Percentiles rank a stretch among this genome's conserved stretches.
Evolutionary conservation across 1,140 invertebrate species (phyloP).

Genomic region (Camponotus floridanus): DNA sequence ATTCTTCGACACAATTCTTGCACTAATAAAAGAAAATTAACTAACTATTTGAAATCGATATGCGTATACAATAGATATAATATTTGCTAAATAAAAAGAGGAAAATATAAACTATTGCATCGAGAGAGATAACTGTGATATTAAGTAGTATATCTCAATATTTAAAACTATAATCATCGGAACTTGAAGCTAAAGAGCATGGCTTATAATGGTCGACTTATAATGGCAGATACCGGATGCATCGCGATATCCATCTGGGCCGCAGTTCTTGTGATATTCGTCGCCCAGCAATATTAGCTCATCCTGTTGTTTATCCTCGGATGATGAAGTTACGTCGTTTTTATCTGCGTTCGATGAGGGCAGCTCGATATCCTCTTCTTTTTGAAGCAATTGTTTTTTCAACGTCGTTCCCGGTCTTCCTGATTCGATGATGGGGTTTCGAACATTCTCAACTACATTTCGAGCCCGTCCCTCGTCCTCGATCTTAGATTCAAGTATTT

Average conservation of each 20-base stretch:
- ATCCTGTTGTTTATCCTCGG: slow-evolving; percentile 46
- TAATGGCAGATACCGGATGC: slow-evolving; percentile 78
- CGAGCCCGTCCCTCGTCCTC: not conserved
- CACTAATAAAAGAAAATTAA: not conserved
- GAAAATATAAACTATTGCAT: slow-evolving; percentile 1
- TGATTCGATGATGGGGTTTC: not conserved
- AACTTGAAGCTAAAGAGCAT: not conserved
- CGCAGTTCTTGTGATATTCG: slow-evolving; percentile 81
- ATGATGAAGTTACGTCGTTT: not conserved
- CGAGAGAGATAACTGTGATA: not conserved
- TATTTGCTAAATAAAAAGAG: slow-evolving; percentile 12
- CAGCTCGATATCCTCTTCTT: not conserved
- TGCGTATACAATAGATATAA: not conserved
- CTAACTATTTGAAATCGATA: not conserved
- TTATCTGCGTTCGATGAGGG: slow-evolving; percentile 36
- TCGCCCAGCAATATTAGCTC: slow-evolving; percentile 80
- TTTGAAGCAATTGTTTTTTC: slow-evolving; percentile 67
- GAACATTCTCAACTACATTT: slow-evolving; percentile 5
- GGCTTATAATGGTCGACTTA: not conserved
- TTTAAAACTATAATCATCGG: slow-evolving; percentile 22
- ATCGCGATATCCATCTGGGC: slow-evolving; percentile 81
- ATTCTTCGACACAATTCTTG: not conserved
- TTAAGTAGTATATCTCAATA: not conserved
- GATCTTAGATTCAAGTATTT: slow-evolving; percentile 32
- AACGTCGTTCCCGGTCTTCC: slow-evolving; percentile 47